phyloP scores from a whole-genome alignment of 2,797 vertebrate species.

The Crocodylus rhombifer region DNA sequence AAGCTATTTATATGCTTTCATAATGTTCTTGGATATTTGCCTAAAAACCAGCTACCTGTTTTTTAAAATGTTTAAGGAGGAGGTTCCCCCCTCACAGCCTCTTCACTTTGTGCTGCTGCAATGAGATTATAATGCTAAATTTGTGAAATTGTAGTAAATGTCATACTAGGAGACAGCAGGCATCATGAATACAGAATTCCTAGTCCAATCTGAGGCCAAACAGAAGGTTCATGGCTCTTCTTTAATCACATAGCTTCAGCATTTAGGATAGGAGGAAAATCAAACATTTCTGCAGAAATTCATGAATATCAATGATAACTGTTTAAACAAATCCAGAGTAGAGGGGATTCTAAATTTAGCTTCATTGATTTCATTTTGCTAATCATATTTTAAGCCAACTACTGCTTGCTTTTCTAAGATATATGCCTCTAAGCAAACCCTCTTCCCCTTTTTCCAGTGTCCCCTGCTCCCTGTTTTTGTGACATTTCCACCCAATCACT shows the following conservation, averaged over 20 bases:
- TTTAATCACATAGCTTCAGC: background rate
- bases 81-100: background rate
- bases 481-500: background rate
- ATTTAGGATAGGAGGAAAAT: background rate
- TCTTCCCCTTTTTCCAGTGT: background rate
- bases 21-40: background rate
- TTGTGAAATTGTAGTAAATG: background rate
- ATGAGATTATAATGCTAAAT: background rate
- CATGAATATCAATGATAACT: background rate
- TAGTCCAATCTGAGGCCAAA: background rate
- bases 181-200: background rate
- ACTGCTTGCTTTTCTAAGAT: background rate
- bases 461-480: rapidly evolving
- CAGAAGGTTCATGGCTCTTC: rapidly evolving
- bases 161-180: rapidly evolving
- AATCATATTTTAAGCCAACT: background rate
- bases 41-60: background rate
- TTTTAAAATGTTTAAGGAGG: background rate
- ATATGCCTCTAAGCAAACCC: background rate
- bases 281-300: background rate
- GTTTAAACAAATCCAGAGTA: background rate
- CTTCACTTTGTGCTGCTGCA: background rate
- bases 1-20: background rate
- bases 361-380: background rate
- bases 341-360: background rate